These are phyloP conservation scores for Eulemur rufifrons DNA, from an alignment of 2,113 vertebrate genomes.

Conservation along the genomic window DNA sequence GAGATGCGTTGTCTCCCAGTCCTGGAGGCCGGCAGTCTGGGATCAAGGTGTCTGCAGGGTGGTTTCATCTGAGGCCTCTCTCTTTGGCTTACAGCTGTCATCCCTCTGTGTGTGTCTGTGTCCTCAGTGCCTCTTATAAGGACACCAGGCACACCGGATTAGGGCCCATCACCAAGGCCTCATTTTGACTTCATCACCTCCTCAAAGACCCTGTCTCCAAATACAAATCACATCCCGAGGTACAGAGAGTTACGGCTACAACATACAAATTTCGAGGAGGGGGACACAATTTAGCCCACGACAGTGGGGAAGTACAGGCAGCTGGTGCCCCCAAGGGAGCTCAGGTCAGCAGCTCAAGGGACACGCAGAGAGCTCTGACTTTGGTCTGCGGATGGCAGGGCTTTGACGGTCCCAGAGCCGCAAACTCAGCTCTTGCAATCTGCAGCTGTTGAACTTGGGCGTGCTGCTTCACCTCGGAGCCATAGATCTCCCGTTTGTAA, in stretches of 20 bases:
- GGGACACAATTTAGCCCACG: neutral
- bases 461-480: neutral
- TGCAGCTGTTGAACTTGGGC: neutral
- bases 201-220: neutral
- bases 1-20: neutral
- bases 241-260: neutral
- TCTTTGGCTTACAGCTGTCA: neutral
- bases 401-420: neutral
- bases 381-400: neutral
- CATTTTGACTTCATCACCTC: neutral
- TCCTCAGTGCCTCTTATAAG: neutral
- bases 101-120: neutral
- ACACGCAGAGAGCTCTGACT: neutral
- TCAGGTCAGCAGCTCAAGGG: too few species aligned
- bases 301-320: neutral
- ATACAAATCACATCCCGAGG: neutral
- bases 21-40: neutral
- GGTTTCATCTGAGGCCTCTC: neutral
- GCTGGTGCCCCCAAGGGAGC: too few species aligned
- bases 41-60: neutral
- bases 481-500: neutral
- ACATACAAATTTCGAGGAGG: neutral
- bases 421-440: neutral
- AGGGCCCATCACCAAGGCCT: neutral
- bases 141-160: neutral